phyloP scores from a whole-genome alignment of 2,113 vertebrate species.

The Pao palembangensis region DNA sequence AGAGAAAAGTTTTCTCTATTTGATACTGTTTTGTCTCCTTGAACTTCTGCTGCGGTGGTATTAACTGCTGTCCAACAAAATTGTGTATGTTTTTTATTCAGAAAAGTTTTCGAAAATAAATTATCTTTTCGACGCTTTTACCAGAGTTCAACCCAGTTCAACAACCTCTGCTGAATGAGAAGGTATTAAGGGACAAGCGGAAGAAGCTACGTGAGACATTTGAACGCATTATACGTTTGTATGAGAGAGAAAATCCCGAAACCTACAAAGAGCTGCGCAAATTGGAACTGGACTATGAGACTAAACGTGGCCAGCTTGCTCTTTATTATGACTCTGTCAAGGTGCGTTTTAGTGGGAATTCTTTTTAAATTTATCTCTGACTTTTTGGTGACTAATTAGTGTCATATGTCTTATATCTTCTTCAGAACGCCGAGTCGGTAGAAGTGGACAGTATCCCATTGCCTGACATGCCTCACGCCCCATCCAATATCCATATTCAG shows the following conservation, averaged over 20 bases:
- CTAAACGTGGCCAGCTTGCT: constrained; percentile 92
- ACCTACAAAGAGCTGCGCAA: constrained; percentile 94
- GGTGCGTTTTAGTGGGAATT: constrained; percentile 66
- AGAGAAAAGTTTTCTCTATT: too few relatives aligned
- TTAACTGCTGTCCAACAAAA: too few relatives aligned
- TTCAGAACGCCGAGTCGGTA: constrained; percentile 95
- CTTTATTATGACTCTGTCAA: constrained; percentile 98
- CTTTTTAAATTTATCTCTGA: not conserved
- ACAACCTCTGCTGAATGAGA: constrained; percentile 92
- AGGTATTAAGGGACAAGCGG: constrained; percentile 94
- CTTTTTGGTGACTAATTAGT: not conserved
- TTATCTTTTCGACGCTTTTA: not conserved
- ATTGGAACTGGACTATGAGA: constrained; percentile 92
- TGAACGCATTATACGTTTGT: constrained; percentile 91
- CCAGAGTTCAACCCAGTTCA: constrained; percentile 97
- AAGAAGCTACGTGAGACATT: constrained; percentile 98
- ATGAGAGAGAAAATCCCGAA: constrained; percentile 95
- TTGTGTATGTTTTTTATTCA: not conserved
- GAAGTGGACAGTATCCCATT: constrained; percentile 98
- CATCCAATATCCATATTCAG: constrained; percentile 96
- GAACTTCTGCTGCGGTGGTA: too few relatives aligned
- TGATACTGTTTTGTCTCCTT: too few relatives aligned
- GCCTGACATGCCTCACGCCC: constrained; percentile 97
- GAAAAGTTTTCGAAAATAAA: not conserved
- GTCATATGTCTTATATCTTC: not conserved